Conservation (phyloP, 2,113 vertebrate species). For the Myodes glareolus region DNA sequence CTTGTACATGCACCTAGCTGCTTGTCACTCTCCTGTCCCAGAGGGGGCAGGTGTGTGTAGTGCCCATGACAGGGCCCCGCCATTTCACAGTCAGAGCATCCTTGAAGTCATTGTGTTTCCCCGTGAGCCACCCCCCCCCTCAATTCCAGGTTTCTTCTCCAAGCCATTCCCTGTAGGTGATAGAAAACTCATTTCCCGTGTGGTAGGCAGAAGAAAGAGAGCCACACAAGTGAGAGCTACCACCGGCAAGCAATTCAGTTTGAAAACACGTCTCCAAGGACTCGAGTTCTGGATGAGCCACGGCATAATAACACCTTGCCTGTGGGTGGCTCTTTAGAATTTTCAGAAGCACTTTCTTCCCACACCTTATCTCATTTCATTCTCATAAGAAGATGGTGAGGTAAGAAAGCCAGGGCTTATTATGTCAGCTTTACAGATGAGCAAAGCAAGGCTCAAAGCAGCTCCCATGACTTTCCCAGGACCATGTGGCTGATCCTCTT, state of each 20-base stretch:
- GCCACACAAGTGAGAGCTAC: background rate
- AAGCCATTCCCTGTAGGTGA: background rate
- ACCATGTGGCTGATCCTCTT: slow-evolving; percentile 4
- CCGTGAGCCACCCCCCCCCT: background rate
- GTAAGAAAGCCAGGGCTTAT: slow-evolving; percentile 74
- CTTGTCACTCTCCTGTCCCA: slow-evolving; percentile 5
- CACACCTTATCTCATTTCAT: slow-evolving; percentile 77
- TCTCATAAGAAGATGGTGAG: slow-evolving; percentile 69
- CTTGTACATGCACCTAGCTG: background rate
- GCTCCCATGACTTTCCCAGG: slow-evolving; percentile 60
- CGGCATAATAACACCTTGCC: slow-evolving; percentile 54
- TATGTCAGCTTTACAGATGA: slow-evolving; percentile 74
- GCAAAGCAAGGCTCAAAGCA: slow-evolving; percentile 49
- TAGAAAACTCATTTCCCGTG: background rate
- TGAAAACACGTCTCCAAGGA: slow-evolving; percentile 47
- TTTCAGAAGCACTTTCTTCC: slow-evolving; percentile 75
- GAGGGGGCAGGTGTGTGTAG: slow-evolving; percentile 50
- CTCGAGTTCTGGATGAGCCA: slow-evolving; percentile 35
- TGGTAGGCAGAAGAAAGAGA: slow-evolving; percentile 19
- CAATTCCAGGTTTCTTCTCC: background rate
- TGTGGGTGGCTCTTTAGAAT: slow-evolving; percentile 70
- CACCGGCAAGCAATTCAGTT: background rate
- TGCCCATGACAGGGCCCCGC: background rate
- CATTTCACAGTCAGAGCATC: background rate
- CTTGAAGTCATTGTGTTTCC: slow-evolving; percentile 8